Conservation (phyloP, 2,797 vertebrate species). For the Lateolabrax maculatus region DNA sequence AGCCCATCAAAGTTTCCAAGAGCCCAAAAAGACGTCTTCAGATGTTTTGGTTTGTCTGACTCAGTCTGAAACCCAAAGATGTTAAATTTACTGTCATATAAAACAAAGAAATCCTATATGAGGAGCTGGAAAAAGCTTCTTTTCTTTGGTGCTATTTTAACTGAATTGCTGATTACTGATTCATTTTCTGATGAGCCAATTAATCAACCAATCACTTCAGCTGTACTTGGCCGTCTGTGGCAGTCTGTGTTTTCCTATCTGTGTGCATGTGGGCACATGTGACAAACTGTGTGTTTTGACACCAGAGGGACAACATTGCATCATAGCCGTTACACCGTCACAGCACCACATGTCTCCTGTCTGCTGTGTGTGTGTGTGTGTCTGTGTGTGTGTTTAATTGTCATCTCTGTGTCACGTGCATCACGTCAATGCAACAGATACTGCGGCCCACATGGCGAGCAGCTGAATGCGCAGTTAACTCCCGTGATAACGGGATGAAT, state of each 20-base stretch:
- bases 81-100: background rate
- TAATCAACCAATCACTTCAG: background rate
- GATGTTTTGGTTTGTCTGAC: background rate
- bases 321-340: constrained; percentile 41
- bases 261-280: constrained; percentile 1
- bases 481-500: constrained; percentile 55
- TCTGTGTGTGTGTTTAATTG: constrained; percentile 63
- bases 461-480: constrained; percentile 62
- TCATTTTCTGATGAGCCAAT: too few relatives aligned
- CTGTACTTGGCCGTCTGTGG: background rate
- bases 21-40: background rate
- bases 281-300: constrained; percentile 51
- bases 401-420: constrained; percentile 75
- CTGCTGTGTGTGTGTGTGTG: constrained; percentile 39
- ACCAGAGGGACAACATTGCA: constrained; percentile 60
- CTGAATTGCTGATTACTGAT: too few relatives aligned
- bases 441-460: constrained; percentile 55
- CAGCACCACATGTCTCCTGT: constrained; percentile 76
- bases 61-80: background rate
- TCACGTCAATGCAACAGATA: constrained; percentile 63
- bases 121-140: background rate
- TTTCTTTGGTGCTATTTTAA: too few relatives aligned
- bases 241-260: background rate
- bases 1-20: background rate
- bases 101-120: background rate